Evolutionary conservation across 2,888 invertebrate species (phyloP).

Genomic region (Strigamia maritima): DNA sequence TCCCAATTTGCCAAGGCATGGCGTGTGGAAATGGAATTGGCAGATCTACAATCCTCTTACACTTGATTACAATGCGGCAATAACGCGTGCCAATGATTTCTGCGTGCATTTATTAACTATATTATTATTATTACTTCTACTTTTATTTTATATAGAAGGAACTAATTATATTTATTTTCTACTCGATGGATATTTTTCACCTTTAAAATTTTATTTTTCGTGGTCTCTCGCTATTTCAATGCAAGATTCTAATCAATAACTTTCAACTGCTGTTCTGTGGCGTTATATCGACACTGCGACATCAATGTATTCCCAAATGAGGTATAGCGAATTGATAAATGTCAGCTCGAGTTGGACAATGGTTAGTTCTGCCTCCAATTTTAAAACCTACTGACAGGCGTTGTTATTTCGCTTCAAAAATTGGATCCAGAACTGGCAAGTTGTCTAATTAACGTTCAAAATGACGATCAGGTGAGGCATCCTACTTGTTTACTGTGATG

Average conservation of each 20-base stretch:
- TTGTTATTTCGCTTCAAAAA: not conserved
- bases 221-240: not conserved
- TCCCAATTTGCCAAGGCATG: conserved; percentile 1
- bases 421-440: not conserved
- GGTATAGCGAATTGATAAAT: conserved; percentile 13
- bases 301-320: not conserved
- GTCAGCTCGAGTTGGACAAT: not conserved
- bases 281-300: no score
- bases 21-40: conserved; percentile 16
- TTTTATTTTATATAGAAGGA: not conserved
- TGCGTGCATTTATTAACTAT: not conserved
- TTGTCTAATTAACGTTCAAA: conserved; percentile 9
- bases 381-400: not conserved
- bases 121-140: no score
- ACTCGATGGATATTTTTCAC: not conserved
- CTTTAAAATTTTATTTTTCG: not conserved
- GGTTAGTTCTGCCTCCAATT: not conserved
- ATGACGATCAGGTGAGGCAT: not conserved
- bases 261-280: not conserved
- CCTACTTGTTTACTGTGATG: not conserved
- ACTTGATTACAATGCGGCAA: conserved; percentile 15
- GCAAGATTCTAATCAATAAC: not conserved
- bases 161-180: not conserved
- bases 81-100: not conserved
- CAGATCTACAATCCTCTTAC: conserved; percentile 23